Evolutionary conservation across 1,140 invertebrate genomes (phyloP), one percentile per base, ranked within the genome.

Genomic region (Nephotettix cincticeps): DNA sequence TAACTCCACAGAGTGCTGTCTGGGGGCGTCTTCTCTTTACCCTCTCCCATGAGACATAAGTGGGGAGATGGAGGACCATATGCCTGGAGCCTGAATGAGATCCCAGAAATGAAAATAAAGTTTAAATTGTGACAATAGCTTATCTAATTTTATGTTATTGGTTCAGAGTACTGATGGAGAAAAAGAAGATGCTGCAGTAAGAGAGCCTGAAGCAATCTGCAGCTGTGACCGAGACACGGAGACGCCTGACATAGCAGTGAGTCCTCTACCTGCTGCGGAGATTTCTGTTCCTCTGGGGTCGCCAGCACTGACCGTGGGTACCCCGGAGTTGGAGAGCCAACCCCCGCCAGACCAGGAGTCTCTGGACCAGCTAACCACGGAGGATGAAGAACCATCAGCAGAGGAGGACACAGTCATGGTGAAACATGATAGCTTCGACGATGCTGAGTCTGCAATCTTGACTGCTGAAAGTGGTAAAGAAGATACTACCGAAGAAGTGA

Each of bases 101-200:
- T n/a, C n/a, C n/a, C n/a, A n/a, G n/a, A n/a, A n/a, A n/a, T n/a
- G n/a, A n/a, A n/a, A n/a, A n/a, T n/a, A n/a, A n/a, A n/a, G n/a
- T n/a, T n/a, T n/a, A n/a, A n/a, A n/a, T n/a, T n/a, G n/a, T n/a
- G n/a, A n/a, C n/a, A n/a, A n/a, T n/a, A n/a, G n/a, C n/a, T n/a
- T n/a, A n/a, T n/a, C n/a, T n/a, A n/a, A n/a, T n/a, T n/a, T n/a
- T n/a, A n/a, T n/a, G n/a, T 11, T 69, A 27, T 54, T 27, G 21
- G 1, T 69, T 29, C 51, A 69, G 68, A 78, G 78, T 67, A 75
- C 78, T 27, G 74, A 72, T 21, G 77, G 76, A 54, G 78, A 78
- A 67, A 74, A 75, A 63, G 75, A 77, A 54, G 75, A 77, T 25
- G 75, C 77, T 32, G 29, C 40, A 13, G 69, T 74, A 6, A 71